These are phyloP conservation scores for Nasalis larvatus DNA, from an alignment of 2,113 vertebrate genomes.

Conservation along the genomic window DNA sequence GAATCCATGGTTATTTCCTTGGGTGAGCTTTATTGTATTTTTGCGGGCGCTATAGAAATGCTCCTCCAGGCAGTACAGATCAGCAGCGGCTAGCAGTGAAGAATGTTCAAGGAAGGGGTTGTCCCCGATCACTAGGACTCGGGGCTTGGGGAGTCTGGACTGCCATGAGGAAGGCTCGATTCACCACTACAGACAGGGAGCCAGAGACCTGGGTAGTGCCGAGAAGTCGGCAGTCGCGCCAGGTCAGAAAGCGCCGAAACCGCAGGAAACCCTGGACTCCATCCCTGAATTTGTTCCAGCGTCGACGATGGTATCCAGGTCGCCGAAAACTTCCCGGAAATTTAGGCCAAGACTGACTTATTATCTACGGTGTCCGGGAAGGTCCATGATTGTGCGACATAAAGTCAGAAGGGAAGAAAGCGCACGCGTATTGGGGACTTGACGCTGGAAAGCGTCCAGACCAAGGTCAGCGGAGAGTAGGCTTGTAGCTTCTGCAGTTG, in stretches of 20 bases:
- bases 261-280: rapidly evolving
- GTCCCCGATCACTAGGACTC: not conserved
- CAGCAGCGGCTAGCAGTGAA: no score
- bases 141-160: not conserved
- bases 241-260: rapidly evolving
- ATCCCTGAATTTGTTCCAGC: rapidly evolving
- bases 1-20: not conserved
- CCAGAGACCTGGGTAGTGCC: not conserved
- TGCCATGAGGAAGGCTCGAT: not conserved
- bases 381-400: rapidly evolving
- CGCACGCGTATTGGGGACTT: not conserved
- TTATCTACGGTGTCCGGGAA: slow-evolving; percentile 9
- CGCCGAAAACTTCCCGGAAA: not conserved
- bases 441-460: rapidly evolving
- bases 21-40: not conserved
- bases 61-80: rapidly evolving
- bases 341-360: rapidly evolving
- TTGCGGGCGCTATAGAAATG: not conserved
- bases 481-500: rapidly evolving
- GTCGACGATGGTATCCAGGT: rapidly evolving
- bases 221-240: no score
- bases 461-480: rapidly evolving
- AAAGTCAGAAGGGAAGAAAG: rapidly evolving
- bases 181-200: no score
- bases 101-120: not conserved